phyloP scores from a whole-genome alignment of 2,113 vertebrate species.

The Elaphurus davidianus region DNA sequence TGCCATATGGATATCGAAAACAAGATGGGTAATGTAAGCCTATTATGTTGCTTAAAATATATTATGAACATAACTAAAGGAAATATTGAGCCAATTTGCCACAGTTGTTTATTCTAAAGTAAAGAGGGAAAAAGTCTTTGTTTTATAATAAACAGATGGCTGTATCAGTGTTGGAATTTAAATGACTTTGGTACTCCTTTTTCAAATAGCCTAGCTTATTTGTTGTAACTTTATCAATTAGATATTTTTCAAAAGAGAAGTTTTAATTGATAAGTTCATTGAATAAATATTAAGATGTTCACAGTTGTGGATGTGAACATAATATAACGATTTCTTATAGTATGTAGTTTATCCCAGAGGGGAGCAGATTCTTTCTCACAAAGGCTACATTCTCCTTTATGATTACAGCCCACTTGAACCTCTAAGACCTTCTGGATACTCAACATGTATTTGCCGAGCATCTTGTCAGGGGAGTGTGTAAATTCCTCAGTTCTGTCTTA shows the following conservation, averaged over 20 bases:
- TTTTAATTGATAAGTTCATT: constrained; percentile 19
- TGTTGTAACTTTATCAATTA: constrained; percentile 2
- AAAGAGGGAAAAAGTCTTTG: neutral
- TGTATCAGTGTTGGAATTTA: neutral
- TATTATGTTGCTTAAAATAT: constrained; percentile 38
- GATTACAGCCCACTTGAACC: neutral
- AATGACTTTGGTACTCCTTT: neutral
- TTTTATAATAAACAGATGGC: constrained; percentile 30
- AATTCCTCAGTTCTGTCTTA: neutral
- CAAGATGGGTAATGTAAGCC: neutral
- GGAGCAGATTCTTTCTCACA: neutral
- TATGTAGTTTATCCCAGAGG: neutral
- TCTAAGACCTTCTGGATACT: neutral
- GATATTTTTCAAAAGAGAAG: neutral
- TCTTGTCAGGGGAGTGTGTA: neutral
- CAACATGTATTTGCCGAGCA: neutral
- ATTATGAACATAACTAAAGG: constrained; percentile 35
- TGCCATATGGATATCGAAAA: constrained; percentile 25
- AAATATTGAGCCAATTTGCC: neutral
- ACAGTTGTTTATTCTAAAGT: constrained; percentile 31
- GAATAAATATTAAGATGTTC: neutral
- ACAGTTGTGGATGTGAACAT: neutral
- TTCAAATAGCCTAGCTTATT: neutral
- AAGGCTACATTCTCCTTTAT: neutral
- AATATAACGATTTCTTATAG: neutral